These are phyloP conservation scores for Chloropsis hardwickii DNA, from an alignment of 2,113 vertebrate species.

Conservation along the genomic window DNA sequence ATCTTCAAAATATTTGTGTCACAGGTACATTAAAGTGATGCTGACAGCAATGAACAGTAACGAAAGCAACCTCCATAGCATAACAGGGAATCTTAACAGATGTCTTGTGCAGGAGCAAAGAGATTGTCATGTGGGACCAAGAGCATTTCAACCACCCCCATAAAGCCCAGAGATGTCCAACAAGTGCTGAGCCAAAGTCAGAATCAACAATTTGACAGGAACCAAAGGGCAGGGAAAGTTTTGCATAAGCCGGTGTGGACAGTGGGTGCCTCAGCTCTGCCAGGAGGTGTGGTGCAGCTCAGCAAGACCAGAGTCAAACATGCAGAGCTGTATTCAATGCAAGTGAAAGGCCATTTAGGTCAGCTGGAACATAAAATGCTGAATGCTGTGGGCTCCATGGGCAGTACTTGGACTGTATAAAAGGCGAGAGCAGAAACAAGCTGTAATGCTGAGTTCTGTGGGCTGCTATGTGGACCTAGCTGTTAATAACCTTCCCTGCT, in stretches of 20 bases:
- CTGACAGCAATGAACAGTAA: not conserved
- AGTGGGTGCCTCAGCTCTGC: not conserved
- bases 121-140: not conserved
- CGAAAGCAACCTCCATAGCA: not conserved
- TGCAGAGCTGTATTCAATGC: not conserved
- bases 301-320: not conserved
- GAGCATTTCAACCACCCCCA: not conserved
- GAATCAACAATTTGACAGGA: not conserved
- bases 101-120: not conserved
- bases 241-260: not conserved
- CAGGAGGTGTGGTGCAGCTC: not conserved
- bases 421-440: not conserved
- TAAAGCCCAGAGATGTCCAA: not conserved
- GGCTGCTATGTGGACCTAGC: not conserved
- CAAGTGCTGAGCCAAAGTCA: not conserved
- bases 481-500: not conserved
- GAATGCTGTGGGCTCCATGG: not conserved
- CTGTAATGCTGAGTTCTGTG: not conserved
- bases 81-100: not conserved
- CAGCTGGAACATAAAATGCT: not conserved
- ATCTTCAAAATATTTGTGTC: not conserved
- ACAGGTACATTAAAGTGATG: not conserved
- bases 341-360: not conserved
- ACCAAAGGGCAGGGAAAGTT: not conserved
- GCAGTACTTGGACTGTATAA: not conserved